Conservation (phyloP, 2,888 invertebrate species). For the Cartodere bifasciata region DNA sequence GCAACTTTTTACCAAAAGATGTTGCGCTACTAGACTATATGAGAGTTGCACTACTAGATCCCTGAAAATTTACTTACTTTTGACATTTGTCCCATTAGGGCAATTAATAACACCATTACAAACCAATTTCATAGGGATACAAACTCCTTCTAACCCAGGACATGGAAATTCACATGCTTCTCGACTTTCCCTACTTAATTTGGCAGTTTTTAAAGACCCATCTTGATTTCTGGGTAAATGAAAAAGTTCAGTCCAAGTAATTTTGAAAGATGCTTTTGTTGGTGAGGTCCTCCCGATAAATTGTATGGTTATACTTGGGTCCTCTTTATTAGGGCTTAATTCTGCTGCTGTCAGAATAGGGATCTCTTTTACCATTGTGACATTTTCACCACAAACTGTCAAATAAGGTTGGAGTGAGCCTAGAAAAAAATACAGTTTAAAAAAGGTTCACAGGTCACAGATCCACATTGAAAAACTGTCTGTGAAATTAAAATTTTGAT, state of each 20-base stretch:
- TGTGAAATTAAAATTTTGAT: too few relatives aligned
- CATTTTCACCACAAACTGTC: conserved; percentile 76
- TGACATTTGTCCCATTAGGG: conserved; percentile 51
- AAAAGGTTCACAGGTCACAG: too few relatives aligned
- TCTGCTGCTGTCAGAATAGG: conserved; percentile 71
- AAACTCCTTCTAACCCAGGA: conserved; percentile 70
- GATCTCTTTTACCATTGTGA: conserved; percentile 64
- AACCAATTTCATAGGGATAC: conserved; percentile 70
- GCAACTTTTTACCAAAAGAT: too few relatives aligned
- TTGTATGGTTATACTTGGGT: conserved; percentile 43
- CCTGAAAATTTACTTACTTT: conserved; percentile 33
- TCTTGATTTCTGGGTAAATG: conserved; percentile 76
- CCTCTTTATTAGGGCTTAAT: conserved; percentile 49
- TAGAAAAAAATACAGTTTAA: too few relatives aligned
- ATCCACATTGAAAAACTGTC: too few relatives aligned
- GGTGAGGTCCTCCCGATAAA: conserved; percentile 63
- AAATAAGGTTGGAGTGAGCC: conserved; percentile 57
- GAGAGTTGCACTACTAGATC: too few relatives aligned
- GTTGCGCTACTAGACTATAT: too few relatives aligned
- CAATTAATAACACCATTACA: conserved; percentile 85
- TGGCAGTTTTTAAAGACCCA: conserved; percentile 63
- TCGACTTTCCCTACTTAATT: conserved; percentile 42
- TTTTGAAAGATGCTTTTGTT: conserved; percentile 72
- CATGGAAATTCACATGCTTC: conserved; percentile 76
- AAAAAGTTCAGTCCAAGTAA: conserved; percentile 82